A percentile compares a stretch with the other conserved stretches of the same genome.
phyloP scores from a whole-genome alignment of 2,888 invertebrate genomes.

The Epinotia ramella region DNA sequence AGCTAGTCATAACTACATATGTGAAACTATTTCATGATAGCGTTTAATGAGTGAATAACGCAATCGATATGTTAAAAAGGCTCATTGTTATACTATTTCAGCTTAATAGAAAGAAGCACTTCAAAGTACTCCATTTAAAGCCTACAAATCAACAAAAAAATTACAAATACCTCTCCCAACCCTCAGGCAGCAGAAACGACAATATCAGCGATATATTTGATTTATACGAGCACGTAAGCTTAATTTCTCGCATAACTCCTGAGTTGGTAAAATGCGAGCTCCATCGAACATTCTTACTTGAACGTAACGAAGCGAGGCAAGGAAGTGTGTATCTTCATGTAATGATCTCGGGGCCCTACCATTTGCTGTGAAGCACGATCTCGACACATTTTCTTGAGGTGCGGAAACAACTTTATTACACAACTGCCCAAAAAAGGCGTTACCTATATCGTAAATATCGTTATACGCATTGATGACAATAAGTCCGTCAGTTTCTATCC shows the following conservation, averaged over 20 bases:
- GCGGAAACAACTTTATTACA: background rate
- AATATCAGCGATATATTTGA: conserved; percentile 16
- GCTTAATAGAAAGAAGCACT: background rate
- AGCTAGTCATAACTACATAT: too few relatives aligned
- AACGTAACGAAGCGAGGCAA: conserved; percentile 55
- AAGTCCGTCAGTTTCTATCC: too few relatives aligned
- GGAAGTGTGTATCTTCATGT: conserved; percentile 56
- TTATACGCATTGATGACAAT: too few relatives aligned
- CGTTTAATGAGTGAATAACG: too few relatives aligned
- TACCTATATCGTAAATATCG: background rate
- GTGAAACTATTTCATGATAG: too few relatives aligned
- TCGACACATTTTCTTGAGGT: background rate
- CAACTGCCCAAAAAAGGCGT: background rate
- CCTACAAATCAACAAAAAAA: conserved; percentile 4
- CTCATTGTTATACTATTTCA: background rate
- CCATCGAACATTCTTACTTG: conserved; percentile 45
- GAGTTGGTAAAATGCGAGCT: conserved; percentile 4
- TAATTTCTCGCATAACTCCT: conserved; percentile 17
- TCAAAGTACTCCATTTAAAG: background rate
- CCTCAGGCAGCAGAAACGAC: conserved; percentile 7
- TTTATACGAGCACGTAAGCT: conserved; percentile 13
- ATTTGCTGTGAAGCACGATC: conserved; percentile 23
- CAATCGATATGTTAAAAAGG: too few relatives aligned
- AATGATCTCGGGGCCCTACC: conserved; percentile 53
- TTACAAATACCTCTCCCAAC: background rate